Evolutionary conservation across 2,113 vertebrate genomes (phyloP), one percentile per base, ranked within the genome.

Genomic region (Campylomormyrus numenius): DNA sequence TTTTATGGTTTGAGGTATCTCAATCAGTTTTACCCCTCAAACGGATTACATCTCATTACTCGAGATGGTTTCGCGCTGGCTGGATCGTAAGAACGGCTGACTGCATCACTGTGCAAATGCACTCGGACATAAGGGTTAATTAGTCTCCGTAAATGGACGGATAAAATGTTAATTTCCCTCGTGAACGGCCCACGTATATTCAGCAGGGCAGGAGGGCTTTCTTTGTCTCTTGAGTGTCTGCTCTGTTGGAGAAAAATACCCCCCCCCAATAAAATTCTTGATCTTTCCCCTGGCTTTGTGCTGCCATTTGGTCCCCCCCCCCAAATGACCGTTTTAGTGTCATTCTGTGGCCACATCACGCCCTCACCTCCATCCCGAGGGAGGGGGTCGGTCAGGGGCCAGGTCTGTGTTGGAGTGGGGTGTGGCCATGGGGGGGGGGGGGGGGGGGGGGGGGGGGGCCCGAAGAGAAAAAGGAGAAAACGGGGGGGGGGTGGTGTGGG

Each of bases 121-220:
- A 89, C 17, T 31, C 5, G 42, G 31, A 77, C 17, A 5, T 80
- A 83, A 84, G 90, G 83, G 74, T 92, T 91, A 92, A 94, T 90
- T 89, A 66, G 89, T 19, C 92, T 90, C 91, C 92, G 92, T 21
- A 92, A 93, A 91, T 92, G 92, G 91, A 90, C 9, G 35, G 93
- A 92, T 92, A 91, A 94, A 94, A 95, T 94, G 92, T 93, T 95
- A 92, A 95, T 95, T 94, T 94, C 92, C 92, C 92, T 94, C 88
- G 89, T 88, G 91, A 93, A 93, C 94, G 94, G 94, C 94, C 91
- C 56, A 91, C 53, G 58, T 88, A 88, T 86, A 91, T 93, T 95
- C 95, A 94, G 94, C 19, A 94, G 94, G 92, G 93, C 91, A 90
- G 93, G 91, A 89, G 91, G 88, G 90, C 91, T 91, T 93, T 90